These are phyloP conservation scores for Onychomys arenicola DNA, from an alignment of 2,797 vertebrate species.

Conservation along the genomic window DNA sequence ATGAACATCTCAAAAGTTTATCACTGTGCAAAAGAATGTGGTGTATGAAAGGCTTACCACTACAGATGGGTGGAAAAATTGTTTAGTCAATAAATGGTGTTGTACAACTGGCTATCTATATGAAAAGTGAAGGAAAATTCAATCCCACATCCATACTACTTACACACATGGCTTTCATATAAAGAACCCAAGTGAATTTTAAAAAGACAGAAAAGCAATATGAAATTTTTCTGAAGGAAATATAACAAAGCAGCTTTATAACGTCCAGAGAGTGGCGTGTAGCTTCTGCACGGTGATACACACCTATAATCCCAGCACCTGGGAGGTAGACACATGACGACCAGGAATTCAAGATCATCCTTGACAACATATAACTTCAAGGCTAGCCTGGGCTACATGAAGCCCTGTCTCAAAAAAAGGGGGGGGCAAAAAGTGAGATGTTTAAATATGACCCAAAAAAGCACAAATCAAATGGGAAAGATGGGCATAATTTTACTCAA, in stretches of 20 bases:
- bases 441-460: background rate
- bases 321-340: background rate
- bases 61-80: background rate
- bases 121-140: constrained; percentile 36
- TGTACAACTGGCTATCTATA: background rate
- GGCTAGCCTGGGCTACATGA: background rate
- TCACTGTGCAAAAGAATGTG: background rate
- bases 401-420: background rate
- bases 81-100: background rate
- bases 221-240: background rate
- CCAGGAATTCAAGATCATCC: background rate
- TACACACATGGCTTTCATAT: constrained; percentile 11
- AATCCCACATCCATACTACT: background rate
- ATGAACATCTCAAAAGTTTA: background rate
- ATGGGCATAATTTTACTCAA: background rate
- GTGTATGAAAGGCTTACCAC: background rate
- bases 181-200: background rate
- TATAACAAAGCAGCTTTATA: background rate
- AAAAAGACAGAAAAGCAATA: background rate
- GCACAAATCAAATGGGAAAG: background rate
- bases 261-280: background rate
- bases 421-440: background rate
- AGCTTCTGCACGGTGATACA: background rate
- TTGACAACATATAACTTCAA: background rate
- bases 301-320: background rate